phyloP scores from a whole-genome alignment of 2,888 invertebrate species.

The Terebella lapidaria region DNA sequence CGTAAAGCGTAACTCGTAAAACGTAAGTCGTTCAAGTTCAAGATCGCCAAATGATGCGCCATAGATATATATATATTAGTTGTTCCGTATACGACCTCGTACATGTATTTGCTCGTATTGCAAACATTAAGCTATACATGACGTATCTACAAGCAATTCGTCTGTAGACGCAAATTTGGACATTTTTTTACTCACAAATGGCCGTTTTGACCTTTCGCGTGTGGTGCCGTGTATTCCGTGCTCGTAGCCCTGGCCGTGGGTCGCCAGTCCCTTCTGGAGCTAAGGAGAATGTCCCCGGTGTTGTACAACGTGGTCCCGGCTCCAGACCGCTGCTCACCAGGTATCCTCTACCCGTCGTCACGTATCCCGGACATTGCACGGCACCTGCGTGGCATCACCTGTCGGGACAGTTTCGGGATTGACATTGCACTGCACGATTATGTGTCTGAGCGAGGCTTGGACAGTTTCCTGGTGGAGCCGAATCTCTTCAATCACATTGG shows the following conservation, averaged over 20 bases:
- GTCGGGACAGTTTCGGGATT: background rate
- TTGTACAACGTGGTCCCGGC: constrained; percentile 37
- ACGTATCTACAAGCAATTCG: no score
- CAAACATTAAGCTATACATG: no score
- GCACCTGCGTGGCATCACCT: constrained; percentile 1
- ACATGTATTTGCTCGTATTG: no score
- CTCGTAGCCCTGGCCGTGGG: constrained; percentile 32
- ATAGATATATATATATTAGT: no score
- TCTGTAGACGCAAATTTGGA: no score
- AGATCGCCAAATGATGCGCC: no score
- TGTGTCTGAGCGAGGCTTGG: background rate
- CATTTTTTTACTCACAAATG: no score
- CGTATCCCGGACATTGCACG: background rate
- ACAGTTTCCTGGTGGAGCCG: constrained; percentile 5
- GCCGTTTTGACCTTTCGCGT: no score
- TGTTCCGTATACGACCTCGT: no score
- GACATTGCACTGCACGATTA: constrained; percentile 3
- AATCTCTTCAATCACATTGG: constrained; percentile 15
- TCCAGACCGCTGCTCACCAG: constrained; percentile 49
- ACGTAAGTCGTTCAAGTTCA: no score
- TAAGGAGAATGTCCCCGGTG: constrained; percentile 32
- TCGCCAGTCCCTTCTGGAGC: constrained; percentile 35
- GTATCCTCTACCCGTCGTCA: constrained; percentile 36
- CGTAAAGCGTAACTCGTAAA: no score
- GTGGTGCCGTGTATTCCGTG: constrained; percentile 21